A percentile compares a stretch with the other conserved stretches of the same genome.
Conservation (phyloP, 2,888 invertebrate genomes). For the Ormyrus thymus region DNA sequence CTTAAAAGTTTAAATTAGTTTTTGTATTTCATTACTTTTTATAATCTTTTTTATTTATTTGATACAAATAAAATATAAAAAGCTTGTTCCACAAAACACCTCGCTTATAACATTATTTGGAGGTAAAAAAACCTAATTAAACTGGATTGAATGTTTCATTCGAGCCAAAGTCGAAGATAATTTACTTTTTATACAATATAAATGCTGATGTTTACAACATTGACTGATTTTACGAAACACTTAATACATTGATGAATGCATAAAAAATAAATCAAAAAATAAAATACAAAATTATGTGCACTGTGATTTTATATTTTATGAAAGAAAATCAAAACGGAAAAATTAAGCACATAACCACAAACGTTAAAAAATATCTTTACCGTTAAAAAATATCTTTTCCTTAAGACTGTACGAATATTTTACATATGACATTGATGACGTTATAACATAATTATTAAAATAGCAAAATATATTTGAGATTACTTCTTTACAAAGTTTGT, state of each 20-base stretch:
- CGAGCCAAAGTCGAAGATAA: conserved; percentile 30
- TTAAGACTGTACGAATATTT: conserved; percentile 45
- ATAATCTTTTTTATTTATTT: conserved; percentile 47
- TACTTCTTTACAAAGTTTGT: conserved; percentile 45
- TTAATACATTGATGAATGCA: conserved; percentile 33
- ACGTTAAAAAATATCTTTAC: conserved; percentile 22
- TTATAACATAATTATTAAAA: conserved; percentile 28
- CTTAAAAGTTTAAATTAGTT: conserved; percentile 36
- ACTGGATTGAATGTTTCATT: conserved; percentile 26
- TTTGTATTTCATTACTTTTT: conserved; percentile 38
- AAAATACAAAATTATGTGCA: conserved; percentile 37
- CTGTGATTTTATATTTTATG: conserved; percentile 25
- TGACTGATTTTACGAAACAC: conserved; percentile 44
- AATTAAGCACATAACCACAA: conserved; percentile 47
- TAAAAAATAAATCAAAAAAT: conserved; percentile 43
- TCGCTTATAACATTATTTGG: conserved; percentile 44
- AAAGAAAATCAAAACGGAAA: conserved; percentile 42
- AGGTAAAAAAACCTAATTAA: conserved; percentile 46
- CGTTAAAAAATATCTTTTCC: conserved; percentile 27
- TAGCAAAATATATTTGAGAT: conserved; percentile 54
- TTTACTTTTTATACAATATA: conserved; percentile 49
- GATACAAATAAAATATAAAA: conserved; percentile 56
- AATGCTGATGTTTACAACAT: conserved; percentile 52
- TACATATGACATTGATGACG: conserved; percentile 47
- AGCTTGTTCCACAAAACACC: conserved; percentile 45